Evolutionary conservation across 1,140 invertebrate genomes (phyloP).

Genomic region (Drosophila littoralis): DNA sequence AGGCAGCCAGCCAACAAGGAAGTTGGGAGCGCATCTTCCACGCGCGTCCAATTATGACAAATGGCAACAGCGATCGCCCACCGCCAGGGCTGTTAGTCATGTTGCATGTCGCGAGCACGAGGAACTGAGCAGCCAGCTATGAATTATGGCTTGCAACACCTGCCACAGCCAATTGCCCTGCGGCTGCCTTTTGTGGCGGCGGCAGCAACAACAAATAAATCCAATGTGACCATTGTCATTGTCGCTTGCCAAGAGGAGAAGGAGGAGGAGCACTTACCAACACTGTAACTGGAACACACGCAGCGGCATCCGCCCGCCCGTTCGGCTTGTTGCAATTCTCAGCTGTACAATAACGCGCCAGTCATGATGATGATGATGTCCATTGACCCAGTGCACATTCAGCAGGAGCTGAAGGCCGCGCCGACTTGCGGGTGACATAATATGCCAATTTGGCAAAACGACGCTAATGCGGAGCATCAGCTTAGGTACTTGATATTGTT

Average conservation of each 20-base stretch:
- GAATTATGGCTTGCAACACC: constrained; percentile 69
- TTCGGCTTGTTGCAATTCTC: constrained; percentile 45
- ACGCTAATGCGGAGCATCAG: constrained; percentile 29
- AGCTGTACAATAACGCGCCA: constrained; percentile 17
- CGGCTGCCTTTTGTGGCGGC: constrained; percentile 20
- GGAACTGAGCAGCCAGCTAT: constrained; percentile 54
- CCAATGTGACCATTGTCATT: constrained; percentile 59
- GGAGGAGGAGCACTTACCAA: constrained; percentile 34
- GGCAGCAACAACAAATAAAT: constrained; percentile 2
- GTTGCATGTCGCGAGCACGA: constrained; percentile 50
- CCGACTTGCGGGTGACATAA: constrained; percentile 43
- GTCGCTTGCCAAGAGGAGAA: constrained; percentile 32
- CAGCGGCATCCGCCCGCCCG: too few relatives aligned
- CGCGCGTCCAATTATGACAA: constrained; percentile 78
- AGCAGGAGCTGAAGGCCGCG: constrained; percentile 28
- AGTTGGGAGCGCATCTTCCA: constrained; percentile 72
- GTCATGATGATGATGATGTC: constrained; percentile 1
- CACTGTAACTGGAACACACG: constrained; percentile 58
- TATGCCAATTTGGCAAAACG: constrained; percentile 40
- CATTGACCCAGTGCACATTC: constrained; percentile 26
- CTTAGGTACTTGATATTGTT: constrained; percentile 24
- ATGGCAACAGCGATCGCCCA: constrained; percentile 43
- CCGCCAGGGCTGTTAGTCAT: constrained; percentile 11
- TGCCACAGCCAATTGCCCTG: constrained; percentile 24
- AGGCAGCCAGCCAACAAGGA: constrained; percentile 57